Percentiles rank a stretch among this genome's conserved stretches.
Conservation (phyloP, 2,888 invertebrate genomes). For the Nemapogon koenigi region DNA sequence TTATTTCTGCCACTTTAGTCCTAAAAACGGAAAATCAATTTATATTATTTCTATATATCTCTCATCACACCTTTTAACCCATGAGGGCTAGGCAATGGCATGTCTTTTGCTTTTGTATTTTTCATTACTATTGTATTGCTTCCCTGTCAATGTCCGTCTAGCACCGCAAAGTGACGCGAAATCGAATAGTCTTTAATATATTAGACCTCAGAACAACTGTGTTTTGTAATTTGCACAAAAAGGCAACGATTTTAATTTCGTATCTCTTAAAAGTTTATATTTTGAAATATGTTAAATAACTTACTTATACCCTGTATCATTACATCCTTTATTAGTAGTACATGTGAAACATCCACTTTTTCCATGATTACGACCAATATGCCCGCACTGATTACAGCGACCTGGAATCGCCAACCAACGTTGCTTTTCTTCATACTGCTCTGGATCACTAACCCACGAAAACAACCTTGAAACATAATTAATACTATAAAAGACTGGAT, state of each 20-base stretch:
- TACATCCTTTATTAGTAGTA: conserved; percentile 67
- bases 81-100: no score
- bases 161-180: no score
- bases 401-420: conserved; percentile 63
- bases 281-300: no score
- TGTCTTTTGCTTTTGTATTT: no score
- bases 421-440: conserved; percentile 59
- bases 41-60: conserved; percentile 1
- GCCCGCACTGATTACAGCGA: conserved; percentile 75
- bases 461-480: conserved; percentile 50
- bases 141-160: no score
- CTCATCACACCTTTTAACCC: no score
- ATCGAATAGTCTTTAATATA: no score
- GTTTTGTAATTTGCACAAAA: no score
- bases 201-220: no score
- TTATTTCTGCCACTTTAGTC: conserved; percentile 67
- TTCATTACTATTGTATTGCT: no score
- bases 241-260: no score
- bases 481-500: not conserved
- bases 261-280: no score
- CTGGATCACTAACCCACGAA: conserved; percentile 67
- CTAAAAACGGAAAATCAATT: conserved; percentile 37
- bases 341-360: conserved; percentile 73
- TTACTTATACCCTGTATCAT: conserved; percentile 67
- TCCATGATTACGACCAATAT: conserved; percentile 70